Conservation (phyloP, 1,140 invertebrate species). For the Drosophila pseudoananassae region DNA sequence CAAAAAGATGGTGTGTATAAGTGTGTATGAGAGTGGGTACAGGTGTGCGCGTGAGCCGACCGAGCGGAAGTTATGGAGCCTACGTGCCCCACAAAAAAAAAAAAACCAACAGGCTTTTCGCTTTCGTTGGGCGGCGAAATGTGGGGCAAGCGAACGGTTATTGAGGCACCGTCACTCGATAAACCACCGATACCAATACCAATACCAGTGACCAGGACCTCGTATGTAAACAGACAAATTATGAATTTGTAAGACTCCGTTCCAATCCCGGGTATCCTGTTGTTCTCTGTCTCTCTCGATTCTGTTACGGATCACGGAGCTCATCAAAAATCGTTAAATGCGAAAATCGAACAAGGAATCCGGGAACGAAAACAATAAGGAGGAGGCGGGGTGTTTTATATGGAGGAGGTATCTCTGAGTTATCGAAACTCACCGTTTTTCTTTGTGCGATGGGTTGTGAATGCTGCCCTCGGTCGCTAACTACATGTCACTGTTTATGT, state of each 20-base stretch:
- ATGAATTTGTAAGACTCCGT: constrained; percentile 76
- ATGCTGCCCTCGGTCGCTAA: constrained; percentile 27
- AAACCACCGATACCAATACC: constrained; percentile 59
- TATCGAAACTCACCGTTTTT: constrained; percentile 52
- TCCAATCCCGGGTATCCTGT: constrained; percentile 23
- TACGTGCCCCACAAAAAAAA: constrained; percentile 62
- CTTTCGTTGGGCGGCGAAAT: constrained; percentile 49
- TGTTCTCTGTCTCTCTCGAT: constrained; percentile 25
- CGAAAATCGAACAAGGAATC: constrained; percentile 52
- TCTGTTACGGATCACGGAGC: constrained; percentile 75
- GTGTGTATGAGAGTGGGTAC: constrained; percentile 51
- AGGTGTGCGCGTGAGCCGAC: constrained; percentile 75
- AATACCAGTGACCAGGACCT: constrained; percentile 27
- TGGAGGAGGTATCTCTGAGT: neutral
- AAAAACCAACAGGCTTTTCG: constrained; percentile 44
- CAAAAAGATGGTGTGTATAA: constrained; percentile 33
- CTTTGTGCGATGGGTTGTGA: constrained; percentile 29
- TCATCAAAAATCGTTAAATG: constrained; percentile 82
- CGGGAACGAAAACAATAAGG: constrained; percentile 40
- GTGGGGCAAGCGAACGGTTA: constrained; percentile 62
- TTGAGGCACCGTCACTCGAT: constrained; percentile 72
- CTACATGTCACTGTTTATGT: constrained; percentile 59
- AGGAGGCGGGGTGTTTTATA: neutral
- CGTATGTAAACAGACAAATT: constrained; percentile 73
- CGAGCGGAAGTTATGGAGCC: constrained; percentile 78